phyloP scores from a whole-genome alignment of 2,888 invertebrate species.

The Cremastinae sp. region DNA sequence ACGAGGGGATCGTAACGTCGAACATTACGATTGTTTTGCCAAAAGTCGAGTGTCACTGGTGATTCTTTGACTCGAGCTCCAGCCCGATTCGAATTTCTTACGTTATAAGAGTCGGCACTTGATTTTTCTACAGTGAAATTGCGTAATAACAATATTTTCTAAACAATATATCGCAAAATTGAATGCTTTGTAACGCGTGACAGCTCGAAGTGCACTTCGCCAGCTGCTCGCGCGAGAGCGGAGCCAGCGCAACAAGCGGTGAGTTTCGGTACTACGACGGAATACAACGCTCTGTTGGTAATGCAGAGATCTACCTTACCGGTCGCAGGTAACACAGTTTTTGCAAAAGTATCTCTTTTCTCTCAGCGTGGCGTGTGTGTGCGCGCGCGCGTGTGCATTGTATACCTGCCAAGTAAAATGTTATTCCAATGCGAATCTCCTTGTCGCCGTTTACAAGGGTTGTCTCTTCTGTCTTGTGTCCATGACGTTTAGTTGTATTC shows the following conservation, averaged over 20 bases:
- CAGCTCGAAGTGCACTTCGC: conserved; percentile 11
- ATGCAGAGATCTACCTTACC: too few relatives aligned
- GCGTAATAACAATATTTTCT: conserved; percentile 1
- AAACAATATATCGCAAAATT: not conserved
- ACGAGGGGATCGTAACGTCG: conserved; percentile 8
- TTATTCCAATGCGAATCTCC: conserved; percentile 42
- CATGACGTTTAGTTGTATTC: conserved; percentile 65
- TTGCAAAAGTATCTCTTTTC: not conserved
- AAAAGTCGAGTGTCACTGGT: conserved; percentile 7
- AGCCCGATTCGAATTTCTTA: too few relatives aligned
- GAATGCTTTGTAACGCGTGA: conserved; percentile 14
- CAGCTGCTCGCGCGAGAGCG: conserved; percentile 20
- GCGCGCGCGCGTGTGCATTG: conserved; percentile 1
- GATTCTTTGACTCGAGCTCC: not conserved
- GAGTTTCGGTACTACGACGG: not conserved
- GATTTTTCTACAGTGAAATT: not conserved
- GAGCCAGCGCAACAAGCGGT: not conserved
- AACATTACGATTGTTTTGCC: conserved; percentile 28
- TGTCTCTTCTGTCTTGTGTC: conserved; percentile 55
- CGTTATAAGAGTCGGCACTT: too few relatives aligned
- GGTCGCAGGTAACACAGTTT: too few relatives aligned
- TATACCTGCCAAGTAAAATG: conserved; percentile 26
- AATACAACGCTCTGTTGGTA: not conserved
- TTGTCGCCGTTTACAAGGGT: conserved; percentile 33
- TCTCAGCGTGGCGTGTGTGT: conserved; percentile 1